A percentile compares a stretch with the other conserved stretches of the same genome.
Conservation (phyloP, 2,888 invertebrate genomes). For the Leptinotarsa haldemani region DNA sequence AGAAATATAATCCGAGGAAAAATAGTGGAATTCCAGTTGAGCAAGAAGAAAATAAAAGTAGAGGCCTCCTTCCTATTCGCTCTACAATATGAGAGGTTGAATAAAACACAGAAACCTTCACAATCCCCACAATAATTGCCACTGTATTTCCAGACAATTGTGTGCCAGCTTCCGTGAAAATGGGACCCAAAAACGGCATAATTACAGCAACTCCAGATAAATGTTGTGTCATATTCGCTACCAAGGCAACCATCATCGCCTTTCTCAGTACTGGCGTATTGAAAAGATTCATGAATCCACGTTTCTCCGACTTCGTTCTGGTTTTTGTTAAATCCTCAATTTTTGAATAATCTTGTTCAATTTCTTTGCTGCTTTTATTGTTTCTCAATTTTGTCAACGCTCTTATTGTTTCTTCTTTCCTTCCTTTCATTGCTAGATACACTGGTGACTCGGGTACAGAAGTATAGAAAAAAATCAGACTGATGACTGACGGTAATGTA, state of each 20-base stretch:
- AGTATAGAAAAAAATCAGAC: conserved; percentile 24
- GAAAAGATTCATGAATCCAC: conserved; percentile 24
- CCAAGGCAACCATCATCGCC: conserved; percentile 77
- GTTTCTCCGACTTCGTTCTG: conserved; percentile 54
- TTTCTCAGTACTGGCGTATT: conserved; percentile 25
- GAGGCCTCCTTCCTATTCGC: conserved; percentile 75
- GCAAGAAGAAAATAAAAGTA: conserved; percentile 67
- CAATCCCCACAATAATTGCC: conserved; percentile 80
- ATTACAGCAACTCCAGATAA: conserved; percentile 82
- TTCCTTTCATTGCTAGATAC: conserved; percentile 34
- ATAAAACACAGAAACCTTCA: conserved; percentile 77
- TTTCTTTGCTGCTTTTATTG: background rate
- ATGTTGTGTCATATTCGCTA: conserved; percentile 85
- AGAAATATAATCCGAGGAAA: conserved; percentile 70
- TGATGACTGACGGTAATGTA: conserved; percentile 35
- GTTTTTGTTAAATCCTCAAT: conserved; percentile 72
- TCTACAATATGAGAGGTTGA: conserved; percentile 80
- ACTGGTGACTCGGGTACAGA: conserved; percentile 47
- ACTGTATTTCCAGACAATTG: conserved; percentile 72
- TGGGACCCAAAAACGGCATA: conserved; percentile 78
- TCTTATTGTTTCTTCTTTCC: conserved; percentile 12
- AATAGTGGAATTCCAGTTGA: conserved; percentile 68
- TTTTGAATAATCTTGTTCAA: conserved; percentile 20
- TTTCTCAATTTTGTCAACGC: conserved; percentile 26
- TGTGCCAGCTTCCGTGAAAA: conserved; percentile 75